phyloP scores from a whole-genome alignment of 23 tunicate genomes.

The Ciona savignyi region DNA sequence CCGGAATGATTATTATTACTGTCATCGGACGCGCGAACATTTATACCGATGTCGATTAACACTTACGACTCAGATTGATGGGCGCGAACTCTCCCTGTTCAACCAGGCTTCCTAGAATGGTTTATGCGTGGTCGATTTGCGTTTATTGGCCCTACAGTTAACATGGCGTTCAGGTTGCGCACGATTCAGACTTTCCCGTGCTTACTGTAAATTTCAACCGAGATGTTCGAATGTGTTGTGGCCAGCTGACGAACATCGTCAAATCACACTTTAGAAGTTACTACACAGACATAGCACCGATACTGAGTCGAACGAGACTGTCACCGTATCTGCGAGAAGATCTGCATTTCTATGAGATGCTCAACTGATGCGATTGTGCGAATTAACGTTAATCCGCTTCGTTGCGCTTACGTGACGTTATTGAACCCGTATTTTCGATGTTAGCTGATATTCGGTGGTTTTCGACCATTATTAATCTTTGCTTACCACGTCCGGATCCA shows the following conservation, averaged over 20 bases:
- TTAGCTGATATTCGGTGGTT: too few relatives aligned
- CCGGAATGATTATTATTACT: background rate
- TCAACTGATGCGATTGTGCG: background rate
- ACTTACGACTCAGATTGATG: background rate
- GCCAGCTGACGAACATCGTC: background rate
- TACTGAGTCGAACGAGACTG: background rate
- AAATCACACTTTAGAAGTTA: background rate
- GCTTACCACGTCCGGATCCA: slow-evolving; percentile 90
- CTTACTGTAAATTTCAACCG: background rate
- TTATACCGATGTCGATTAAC: background rate
- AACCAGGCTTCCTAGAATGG: background rate
- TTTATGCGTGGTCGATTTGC: background rate
- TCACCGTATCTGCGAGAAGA: background rate
- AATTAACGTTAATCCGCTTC: background rate
- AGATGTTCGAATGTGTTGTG: background rate
- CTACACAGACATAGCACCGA: too few relatives aligned
- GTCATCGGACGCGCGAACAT: background rate
- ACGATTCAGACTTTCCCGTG: background rate
- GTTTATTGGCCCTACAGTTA: background rate
- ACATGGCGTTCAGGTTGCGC: background rate
- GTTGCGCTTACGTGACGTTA: background rate
- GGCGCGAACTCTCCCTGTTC: background rate
- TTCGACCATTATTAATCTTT: too few relatives aligned
- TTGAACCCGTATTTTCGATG: background rate
- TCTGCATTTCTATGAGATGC: background rate